These are phyloP conservation scores for Drosophila takahashii DNA, from an alignment of 1,140 invertebrate species.

Conservation along the genomic window DNA sequence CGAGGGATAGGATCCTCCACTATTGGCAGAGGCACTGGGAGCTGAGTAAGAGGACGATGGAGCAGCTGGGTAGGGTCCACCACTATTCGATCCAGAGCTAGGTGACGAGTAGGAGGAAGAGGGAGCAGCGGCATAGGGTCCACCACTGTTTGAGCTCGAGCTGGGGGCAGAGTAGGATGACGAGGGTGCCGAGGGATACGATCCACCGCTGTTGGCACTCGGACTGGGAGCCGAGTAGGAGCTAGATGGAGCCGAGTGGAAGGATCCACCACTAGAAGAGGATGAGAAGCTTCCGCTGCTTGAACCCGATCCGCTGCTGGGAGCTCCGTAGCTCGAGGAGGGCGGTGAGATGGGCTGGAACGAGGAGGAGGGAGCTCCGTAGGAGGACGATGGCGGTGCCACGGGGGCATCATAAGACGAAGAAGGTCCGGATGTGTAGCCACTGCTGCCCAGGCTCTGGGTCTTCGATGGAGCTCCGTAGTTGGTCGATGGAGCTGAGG, in stretches of 20 bases:
- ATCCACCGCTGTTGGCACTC: conserved; percentile 41
- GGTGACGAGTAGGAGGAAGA: conserved; percentile 44
- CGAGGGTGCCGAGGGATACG: conserved; percentile 51
- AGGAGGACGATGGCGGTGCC: conserved; percentile 71
- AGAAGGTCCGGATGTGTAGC: conserved; percentile 67
- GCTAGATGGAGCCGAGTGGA: conserved; percentile 44
- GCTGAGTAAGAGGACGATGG: conserved; percentile 73
- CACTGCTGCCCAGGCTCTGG: conserved; percentile 65
- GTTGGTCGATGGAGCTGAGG: conserved; percentile 75
- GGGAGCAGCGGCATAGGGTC: conserved; percentile 35
- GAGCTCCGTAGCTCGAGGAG: conserved; percentile 41
- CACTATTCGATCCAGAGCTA: conserved; percentile 69
- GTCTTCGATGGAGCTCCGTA: conserved; percentile 82
- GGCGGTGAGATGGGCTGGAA: conserved; percentile 70
- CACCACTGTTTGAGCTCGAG: conserved; percentile 18
- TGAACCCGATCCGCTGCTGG: conserved; percentile 62
- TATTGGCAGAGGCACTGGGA: conserved; percentile 31
- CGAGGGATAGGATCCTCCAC: conserved; percentile 52
- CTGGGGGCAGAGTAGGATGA: conserved; percentile 58
- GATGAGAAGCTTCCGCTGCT: conserved; percentile 63
- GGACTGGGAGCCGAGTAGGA: conserved; percentile 57
- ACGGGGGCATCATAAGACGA: conserved; percentile 56
- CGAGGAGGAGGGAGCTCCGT: conserved; percentile 83
- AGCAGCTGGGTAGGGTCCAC: conserved; percentile 69
- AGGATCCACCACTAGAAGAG: conserved; percentile 47